Evolutionary conservation across 2,888 invertebrate species (phyloP).

Genomic region (Galeruca laticollis): DNA sequence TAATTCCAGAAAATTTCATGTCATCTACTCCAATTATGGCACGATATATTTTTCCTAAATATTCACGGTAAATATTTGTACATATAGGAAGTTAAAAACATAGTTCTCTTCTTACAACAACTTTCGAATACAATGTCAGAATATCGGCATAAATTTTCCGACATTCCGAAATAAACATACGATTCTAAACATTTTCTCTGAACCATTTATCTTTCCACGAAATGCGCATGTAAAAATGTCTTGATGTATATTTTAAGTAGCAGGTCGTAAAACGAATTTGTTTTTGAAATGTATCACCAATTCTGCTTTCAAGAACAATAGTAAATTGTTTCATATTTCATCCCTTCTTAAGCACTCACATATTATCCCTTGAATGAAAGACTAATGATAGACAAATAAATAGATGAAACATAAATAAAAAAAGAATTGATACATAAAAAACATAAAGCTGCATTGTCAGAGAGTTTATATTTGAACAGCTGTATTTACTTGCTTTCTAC

Average conservation of each 20-base stretch:
- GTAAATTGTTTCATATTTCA: not conserved
- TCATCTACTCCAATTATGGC: no score
- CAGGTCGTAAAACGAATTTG: constrained; percentile 5
- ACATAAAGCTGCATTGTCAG: not conserved
- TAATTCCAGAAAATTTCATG: no score
- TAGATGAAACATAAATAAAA: not conserved
- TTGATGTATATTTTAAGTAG: not conserved
- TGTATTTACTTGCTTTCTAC: not conserved
- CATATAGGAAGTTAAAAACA: not conserved
- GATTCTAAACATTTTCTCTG: not conserved
- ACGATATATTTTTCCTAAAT: no score
- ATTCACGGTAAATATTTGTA: no score
- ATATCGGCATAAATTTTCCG: constrained; percentile 2
- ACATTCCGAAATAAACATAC: not conserved
- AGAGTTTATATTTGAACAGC: constrained; percentile 23
- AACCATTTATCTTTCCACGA: not conserved
- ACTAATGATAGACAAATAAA: not conserved
- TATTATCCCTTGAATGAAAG: not conserved
- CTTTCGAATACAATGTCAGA: not conserved
- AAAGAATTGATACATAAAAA: not conserved
- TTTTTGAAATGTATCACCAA: not conserved
- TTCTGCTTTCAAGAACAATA: not conserved
- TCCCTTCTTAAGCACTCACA: not conserved
- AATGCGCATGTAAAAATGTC: not conserved
- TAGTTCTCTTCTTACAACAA: not conserved